Base-by-base conservation (phyloP, 2,888 invertebrate species). In the Apomyelois bistriatella region DNA sequence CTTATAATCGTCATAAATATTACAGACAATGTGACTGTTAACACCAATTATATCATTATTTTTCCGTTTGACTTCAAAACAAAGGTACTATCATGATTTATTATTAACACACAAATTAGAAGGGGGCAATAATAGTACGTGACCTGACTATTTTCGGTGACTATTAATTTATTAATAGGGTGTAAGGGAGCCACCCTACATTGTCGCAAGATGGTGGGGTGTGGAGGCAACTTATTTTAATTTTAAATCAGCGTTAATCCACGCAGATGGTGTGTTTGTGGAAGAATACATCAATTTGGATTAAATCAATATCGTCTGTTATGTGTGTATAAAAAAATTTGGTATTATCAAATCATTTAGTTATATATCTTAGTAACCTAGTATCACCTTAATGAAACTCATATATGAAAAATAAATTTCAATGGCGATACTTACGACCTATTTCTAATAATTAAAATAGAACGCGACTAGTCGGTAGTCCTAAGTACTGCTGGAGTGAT, bases 191-290 rank as follows among this genome's bases (percentile, higher is more conserved):
- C 28, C 43, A 53, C 53, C 55, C 55, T 40, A 53, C 51, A 54
- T 42, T 42, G 57, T 53, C 50, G 54, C 53, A 53, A 32, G 16
- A 46, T 16, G 28, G 32, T n/a, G 16, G 50, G 51, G 54, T 52
- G 46, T 42, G 41, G 54, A 48, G 53, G 42, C 47, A 53, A 60
- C 53, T 57, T 58, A 62, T 62, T 62, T 60, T 62, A 62, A 62
- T 62, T 62, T 62, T 60, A 62, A 62, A 62, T 62, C 58, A 60
- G 53, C 58, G 54, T 40, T 60, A 60, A 60, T 60, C 62, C 48
- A 53, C 57, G 52, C 59, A 59, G 57, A 59, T 59, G 54, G 28
- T 37, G 53, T 48, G 49, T 37, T 48, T 38, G 52, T 38, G 43
- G 52, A 51, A 43, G 48, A 9, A 53, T 55, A 55, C 54, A 37